Conservation (phyloP, 1,140 invertebrate species). For the Paramacrobiotus metropolitanus region DNA sequence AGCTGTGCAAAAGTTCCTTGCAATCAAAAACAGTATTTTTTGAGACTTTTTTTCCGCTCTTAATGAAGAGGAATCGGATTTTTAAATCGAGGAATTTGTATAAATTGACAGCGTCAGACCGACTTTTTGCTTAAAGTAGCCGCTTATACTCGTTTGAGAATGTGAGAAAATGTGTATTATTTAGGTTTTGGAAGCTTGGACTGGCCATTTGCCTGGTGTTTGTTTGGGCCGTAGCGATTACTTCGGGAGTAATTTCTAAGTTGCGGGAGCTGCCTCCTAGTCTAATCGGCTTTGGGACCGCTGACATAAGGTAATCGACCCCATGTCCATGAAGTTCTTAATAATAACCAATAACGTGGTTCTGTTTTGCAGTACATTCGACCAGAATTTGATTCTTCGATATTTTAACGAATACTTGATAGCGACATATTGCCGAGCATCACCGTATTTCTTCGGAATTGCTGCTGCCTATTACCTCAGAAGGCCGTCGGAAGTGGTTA, state of each 20-base stretch:
- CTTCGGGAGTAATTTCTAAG: constrained; percentile 4
- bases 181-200: neutral
- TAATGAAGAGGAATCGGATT: too few species aligned
- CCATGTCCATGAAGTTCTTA: too few species aligned
- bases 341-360: too few species aligned
- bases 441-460: neutral
- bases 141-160: neutral
- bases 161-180: neutral
- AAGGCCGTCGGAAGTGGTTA: neutral
- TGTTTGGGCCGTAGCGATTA: constrained; percentile 3
- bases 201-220: neutral
- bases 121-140: neutral
- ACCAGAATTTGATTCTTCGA: neutral
- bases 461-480: neutral
- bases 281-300: neutral
- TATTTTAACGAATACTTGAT: neutral
- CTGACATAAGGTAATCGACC: neutral
- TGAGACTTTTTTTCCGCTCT: too few species aligned
- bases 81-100: too few species aligned
- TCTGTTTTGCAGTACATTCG: neutral
- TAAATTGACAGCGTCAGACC: too few species aligned
- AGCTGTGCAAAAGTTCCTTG: too few species aligned
- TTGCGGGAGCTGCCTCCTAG: neutral
- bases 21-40: too few species aligned
- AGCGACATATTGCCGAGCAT: neutral